Evolutionary conservation across 23 tunicate species (phyloP).

Genomic region (Ciona savignyi): DNA sequence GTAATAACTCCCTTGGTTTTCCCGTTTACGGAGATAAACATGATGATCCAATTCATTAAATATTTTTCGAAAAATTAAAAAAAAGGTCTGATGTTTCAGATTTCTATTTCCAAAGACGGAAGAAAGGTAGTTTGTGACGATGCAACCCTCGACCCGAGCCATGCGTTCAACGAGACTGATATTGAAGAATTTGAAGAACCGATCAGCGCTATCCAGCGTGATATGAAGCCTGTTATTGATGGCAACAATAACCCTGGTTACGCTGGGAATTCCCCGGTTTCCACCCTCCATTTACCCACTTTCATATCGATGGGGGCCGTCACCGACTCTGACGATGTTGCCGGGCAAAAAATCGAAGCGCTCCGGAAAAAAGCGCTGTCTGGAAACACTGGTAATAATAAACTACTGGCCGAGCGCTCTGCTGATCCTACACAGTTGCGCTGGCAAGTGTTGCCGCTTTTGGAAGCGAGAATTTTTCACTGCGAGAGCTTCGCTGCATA

Average conservation of each 20-base stretch:
- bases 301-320: constrained; percentile 15
- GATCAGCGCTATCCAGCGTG: constrained; percentile 9
- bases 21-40: background rate
- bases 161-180: constrained; percentile 21
- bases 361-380: background rate
- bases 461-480: constrained; percentile 55
- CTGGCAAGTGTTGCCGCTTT: constrained; percentile 51
- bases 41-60: background rate
- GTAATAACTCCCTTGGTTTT: too few species aligned
- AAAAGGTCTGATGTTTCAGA: too few species aligned
- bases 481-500: constrained; percentile 10
- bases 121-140: background rate
- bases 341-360: constrained; percentile 2
- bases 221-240: constrained; percentile 7
- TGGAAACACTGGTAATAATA: constrained; percentile 10
- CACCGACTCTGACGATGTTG: background rate
- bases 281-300: constrained; percentile 14
- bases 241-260: background rate
- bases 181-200: constrained; percentile 18
- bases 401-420: constrained; percentile 27
- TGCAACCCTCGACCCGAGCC: constrained; percentile 4
- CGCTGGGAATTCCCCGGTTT: background rate
- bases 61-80: too few species aligned
- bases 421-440: constrained; percentile 11
- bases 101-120: constrained; percentile 19